Percentiles rank a stretch among this genome's conserved stretches.
These are phyloP conservation scores for Acanthurus leucopareius DNA, from an alignment of 2,797 vertebrate species.

Conservation along the genomic window DNA sequence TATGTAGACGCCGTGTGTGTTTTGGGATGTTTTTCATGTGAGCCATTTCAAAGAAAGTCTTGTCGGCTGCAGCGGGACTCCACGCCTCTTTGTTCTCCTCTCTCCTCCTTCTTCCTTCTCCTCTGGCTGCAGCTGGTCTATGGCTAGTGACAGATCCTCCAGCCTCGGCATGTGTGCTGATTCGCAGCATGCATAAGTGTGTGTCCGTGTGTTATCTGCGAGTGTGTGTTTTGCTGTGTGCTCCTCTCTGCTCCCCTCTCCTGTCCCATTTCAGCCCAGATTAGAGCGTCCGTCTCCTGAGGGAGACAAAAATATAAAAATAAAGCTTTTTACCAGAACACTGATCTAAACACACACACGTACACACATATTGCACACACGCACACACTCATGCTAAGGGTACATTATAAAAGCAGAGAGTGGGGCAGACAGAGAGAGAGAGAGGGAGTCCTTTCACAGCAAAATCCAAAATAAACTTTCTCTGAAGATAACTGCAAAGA, in stretches of 20 bases:
- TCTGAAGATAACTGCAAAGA: too few species aligned
- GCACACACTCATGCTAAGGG: constrained; percentile 37
- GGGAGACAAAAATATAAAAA: constrained; percentile 81
- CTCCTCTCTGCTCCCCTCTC: constrained; percentile 60
- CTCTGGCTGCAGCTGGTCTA: constrained; percentile 69
- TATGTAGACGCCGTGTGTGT: background rate
- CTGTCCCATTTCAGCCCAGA: constrained; percentile 81
- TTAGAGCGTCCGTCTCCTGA: constrained; percentile 76
- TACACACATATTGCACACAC: constrained; percentile 23
- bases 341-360: constrained; percentile 72
- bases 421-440: constrained; percentile 27
- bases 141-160: constrained; percentile 73
- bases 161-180: constrained; percentile 30
- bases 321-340: constrained; percentile 80
- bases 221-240: constrained; percentile 40
- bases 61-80: constrained; percentile 42
- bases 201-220: constrained; percentile 17
- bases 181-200: constrained; percentile 19
- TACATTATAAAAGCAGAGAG: constrained; percentile 64
- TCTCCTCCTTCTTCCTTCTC: constrained; percentile 41
- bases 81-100: constrained; percentile 52
- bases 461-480: too few species aligned
- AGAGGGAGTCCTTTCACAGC: constrained; percentile 12
- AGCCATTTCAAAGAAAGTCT: constrained; percentile 46
- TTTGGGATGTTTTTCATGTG: constrained; percentile 27